phyloP scores from a whole-genome alignment of 2,113 vertebrate species.

The Charadrius vociferus region DNA sequence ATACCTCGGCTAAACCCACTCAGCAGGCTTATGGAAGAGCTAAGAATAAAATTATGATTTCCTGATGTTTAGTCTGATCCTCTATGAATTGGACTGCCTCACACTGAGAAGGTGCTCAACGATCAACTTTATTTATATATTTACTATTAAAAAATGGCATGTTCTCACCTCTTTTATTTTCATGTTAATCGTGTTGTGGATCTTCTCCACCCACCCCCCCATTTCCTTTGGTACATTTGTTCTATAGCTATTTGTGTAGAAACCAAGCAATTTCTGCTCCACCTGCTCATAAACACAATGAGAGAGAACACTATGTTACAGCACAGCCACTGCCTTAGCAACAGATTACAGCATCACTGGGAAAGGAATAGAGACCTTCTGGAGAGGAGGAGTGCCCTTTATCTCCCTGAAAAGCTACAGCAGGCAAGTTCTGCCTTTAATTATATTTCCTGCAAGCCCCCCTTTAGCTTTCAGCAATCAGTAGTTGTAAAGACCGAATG shows the following conservation, averaged over 20 bases:
- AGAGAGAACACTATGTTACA: conserved; percentile 65
- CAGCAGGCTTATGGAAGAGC: background rate
- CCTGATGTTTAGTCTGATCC: conserved; percentile 40
- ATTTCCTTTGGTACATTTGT: conserved; percentile 62
- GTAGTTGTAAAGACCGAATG: background rate
- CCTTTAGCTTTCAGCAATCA: background rate
- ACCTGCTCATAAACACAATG: conserved; percentile 72
- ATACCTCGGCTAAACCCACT: conserved; percentile 7
- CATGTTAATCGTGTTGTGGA: conserved; percentile 40
- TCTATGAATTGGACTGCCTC: background rate
- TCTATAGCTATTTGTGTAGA: conserved; percentile 62
- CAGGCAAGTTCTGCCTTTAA: conserved; percentile 24
- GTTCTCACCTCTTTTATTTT: conserved; percentile 26
- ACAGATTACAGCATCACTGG: conserved; percentile 64
- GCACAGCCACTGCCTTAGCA: conserved; percentile 73
- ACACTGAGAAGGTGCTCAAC: conserved; percentile 6
- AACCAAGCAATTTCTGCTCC: conserved; percentile 65
- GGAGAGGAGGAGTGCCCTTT: conserved; percentile 57
- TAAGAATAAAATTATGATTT: conserved; percentile 18
- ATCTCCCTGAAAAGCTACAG: conserved; percentile 31
- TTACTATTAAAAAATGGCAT: conserved; percentile 9
- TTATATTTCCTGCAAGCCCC: background rate
- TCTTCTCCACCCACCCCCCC: conserved; percentile 40
- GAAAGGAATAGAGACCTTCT: conserved; percentile 61
- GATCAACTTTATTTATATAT: conserved; percentile 18